Evolutionary conservation across 1,140 invertebrate species (phyloP), one percentile per base, ranked within the genome.

Genomic region (Drosophila guanche): DNA sequence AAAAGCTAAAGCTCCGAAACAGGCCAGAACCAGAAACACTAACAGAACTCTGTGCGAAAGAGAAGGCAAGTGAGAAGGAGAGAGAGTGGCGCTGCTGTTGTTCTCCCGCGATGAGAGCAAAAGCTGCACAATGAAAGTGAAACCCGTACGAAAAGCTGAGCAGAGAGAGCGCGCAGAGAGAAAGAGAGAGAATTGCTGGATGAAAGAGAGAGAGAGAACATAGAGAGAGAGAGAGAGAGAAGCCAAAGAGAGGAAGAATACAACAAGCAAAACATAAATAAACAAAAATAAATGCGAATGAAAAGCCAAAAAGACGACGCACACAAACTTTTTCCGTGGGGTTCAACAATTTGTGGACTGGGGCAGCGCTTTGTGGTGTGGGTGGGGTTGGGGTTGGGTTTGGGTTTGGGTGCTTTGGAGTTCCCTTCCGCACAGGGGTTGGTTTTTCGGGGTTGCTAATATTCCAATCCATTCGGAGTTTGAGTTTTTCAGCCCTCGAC

Each of bases 211-310:
- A 55, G 58, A 25, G 67, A 12, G 47, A 27, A 57, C 16, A 16
- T 8, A 40, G n/a, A 45, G 48, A 48, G 48, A 61, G 48, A 48
- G 60, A 40, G 69, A 45, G 51, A 37, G 59, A 53, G 59, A 48
- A 46, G 52, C 59, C 59, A 63, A 50, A 77, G 55, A 70, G 68
- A 66, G 48, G 74, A 88, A 88, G 83, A 88, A 88, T 88, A 76
- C 66, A 59, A 74, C 59, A 88, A 88, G 66, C 83, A 88, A 88
- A 88, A 88, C 83, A 88, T 88, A 79, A 88, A 88, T 88, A 88
- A 88, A 88, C 83, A 88, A 88, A 88, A 88, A 88, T 88, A 88
- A 88, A 88, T 66, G 71, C 83, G 83, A 88, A 88, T 69, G 70
- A 74, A 74, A 47, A 61, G 69, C 27, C 51, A 79, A 83, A 74